Evolutionary conservation across 2,888 invertebrate species (phyloP).

Genomic region (Caenorhabditis zanzibari): DNA sequence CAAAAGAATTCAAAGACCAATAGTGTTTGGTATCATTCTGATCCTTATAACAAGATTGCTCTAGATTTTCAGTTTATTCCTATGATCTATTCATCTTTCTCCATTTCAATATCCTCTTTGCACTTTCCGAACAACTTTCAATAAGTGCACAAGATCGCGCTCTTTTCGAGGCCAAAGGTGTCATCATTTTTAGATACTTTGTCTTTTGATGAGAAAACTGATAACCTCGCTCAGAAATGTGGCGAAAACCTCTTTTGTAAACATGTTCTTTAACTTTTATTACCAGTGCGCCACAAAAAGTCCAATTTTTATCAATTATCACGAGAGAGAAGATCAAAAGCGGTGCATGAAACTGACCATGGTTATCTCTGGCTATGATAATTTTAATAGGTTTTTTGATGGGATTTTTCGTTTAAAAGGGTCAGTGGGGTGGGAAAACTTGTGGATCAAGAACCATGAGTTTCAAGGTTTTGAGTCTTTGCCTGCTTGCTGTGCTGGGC

Average conservation of each 20-base stretch:
- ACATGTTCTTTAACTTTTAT: conserved; percentile 27
- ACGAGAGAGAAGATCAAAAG: conserved; percentile 31
- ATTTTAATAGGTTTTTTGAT: conserved; percentile 23
- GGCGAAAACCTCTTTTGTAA: conserved; percentile 17
- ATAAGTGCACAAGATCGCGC: conserved; percentile 12
- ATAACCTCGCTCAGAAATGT: conserved; percentile 20
- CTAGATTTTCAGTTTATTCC: background rate
- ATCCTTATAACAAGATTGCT: background rate
- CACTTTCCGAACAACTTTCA: background rate
- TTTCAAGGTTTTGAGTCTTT: conserved; percentile 14
- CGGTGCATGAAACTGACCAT: conserved; percentile 14
- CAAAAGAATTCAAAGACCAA: no score
- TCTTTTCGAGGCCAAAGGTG: background rate
- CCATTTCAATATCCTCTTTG: background rate
- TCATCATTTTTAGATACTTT: conserved; percentile 33
- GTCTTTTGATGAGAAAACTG: background rate
- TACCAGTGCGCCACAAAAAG: background rate
- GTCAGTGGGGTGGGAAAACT: background rate
- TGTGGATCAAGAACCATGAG: conserved; percentile 14
- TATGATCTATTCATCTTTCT: background rate
- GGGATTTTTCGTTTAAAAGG: conserved; percentile 16
- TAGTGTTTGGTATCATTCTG: background rate
- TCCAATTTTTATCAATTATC: conserved; percentile 19
- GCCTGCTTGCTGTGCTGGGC: background rate
- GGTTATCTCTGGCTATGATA: background rate